Base-by-base conservation (phyloP, 2,888 invertebrate genomes). In the Tromatobia lineatoria region DNA sequence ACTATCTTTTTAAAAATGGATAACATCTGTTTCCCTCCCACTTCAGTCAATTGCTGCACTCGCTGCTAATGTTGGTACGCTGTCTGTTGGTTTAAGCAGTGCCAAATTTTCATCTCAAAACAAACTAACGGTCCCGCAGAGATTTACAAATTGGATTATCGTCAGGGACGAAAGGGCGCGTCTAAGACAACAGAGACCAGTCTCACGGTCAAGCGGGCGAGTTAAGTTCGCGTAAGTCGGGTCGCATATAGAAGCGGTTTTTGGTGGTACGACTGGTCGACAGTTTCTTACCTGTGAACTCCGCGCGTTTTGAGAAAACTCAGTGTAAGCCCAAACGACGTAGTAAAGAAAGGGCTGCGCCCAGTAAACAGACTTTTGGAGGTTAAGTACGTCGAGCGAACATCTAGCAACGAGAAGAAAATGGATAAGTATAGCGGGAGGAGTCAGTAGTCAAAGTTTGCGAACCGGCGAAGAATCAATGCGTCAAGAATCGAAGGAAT, bases 111-210 rank as follows among this genome's bases (percentile, higher is more conserved):
- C 80, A 52, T 87, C 85, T 77, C 47, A 83, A 86, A 87, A 88
- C 87, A 87, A 85, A 83, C 83, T 85, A 86, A 86, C 88, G 86
- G 87, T 87, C 70, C 54, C 61, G 78, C 6, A n/a, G 87, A 89
- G 90, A 90, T 91, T 90, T 88, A 89, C 89, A 91, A 92, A 92
- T 92, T 92, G 92, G 91, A 92, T 92, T 92, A 90, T 84, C 85
- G 86, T 75, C 50, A 66, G 64, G 85, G 82, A 79, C 77, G 82
- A 86, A 82, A 80, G 83, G 88, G 83, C 83, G 86, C 88, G 88
- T 89, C 90, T 91, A 89, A 90, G 90, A 91, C 90, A 90, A 90
- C 87, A 88, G 87, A 87, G 87, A 38, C 25, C 6, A 45, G 47
- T 66, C 34, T 83, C 83, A 73, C 73, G 78, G 70, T 71, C 23